A percentile compares a stretch with the other conserved stretches of the same genome.
Conservation (phyloP, 2,797 vertebrate species). For the Enteromius trimaculatus region DNA sequence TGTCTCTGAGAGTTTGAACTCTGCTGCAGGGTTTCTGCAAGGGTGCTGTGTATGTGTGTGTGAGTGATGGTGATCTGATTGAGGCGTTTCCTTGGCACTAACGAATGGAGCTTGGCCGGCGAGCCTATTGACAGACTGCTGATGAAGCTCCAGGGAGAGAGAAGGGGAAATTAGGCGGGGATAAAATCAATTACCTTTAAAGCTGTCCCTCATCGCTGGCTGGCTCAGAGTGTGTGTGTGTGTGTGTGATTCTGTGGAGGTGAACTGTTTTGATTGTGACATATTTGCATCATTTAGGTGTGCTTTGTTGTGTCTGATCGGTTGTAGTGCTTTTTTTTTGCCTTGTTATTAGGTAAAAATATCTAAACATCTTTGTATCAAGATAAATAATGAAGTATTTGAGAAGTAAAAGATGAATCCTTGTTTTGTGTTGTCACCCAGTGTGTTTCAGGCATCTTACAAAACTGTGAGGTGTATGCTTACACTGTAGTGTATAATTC, state of each 20-base stretch:
- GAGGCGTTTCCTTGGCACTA: constrained; percentile 78
- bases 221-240: constrained; percentile 42
- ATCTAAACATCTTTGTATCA: background rate
- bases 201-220: constrained; percentile 72
- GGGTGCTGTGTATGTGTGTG: constrained; percentile 22
- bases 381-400: background rate
- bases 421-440: background rate
- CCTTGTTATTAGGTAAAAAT: no score
- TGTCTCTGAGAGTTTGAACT: constrained; percentile 32
- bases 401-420: background rate
- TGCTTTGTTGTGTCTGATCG: constrained; percentile 1
- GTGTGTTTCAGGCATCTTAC: background rate
- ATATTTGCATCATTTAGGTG: constrained; percentile 24
- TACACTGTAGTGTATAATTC: background rate
- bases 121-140: constrained; percentile 81
- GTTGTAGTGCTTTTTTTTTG: background rate
- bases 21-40: constrained; percentile 39
- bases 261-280: constrained; percentile 25
- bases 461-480: background rate
- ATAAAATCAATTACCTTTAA: constrained; percentile 81
- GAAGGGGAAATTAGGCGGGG: constrained; percentile 74
- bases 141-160: constrained; percentile 74
- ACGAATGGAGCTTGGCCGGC: constrained; percentile 72
- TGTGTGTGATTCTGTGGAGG: constrained; percentile 41
- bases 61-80: constrained; percentile 81